A percentile compares a stretch with the other conserved stretches of the same genome.
These are phyloP conservation scores for Sipha maydis DNA, from an alignment of 2,888 invertebrate genomes.

Conservation along the genomic window DNA sequence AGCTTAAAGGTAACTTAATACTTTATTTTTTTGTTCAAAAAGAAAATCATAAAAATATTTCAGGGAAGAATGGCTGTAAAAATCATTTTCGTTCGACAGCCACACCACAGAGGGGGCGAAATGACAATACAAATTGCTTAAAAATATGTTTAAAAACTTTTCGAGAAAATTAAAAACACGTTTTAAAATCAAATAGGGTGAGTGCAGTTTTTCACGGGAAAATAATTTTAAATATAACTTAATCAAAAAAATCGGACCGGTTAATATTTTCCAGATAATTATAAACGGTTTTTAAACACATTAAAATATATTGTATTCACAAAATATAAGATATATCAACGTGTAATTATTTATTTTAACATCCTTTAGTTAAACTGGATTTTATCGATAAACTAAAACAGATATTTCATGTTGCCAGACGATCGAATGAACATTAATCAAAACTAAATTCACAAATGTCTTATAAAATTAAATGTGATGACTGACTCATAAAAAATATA, in stretches of 20 bases:
- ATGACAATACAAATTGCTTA: neutral
- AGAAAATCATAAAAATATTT: constrained; percentile 13
- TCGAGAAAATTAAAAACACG: neutral
- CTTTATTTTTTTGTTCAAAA: neutral
- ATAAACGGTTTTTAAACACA: neutral
- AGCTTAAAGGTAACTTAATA: constrained; percentile 13
- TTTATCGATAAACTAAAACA: constrained; percentile 1
- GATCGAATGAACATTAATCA: constrained; percentile 2
- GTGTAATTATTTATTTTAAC: neutral
- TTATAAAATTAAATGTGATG: constrained; percentile 28
- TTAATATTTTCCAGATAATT: neutral
- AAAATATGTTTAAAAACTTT: neutral
- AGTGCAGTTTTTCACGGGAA: neutral
- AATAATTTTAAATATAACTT: neutral
- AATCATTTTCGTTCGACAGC: neutral
- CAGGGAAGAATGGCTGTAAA: neutral
- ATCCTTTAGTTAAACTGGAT: neutral
- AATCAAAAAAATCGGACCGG: neutral
- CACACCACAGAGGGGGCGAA: neutral
- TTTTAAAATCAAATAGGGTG: neutral
- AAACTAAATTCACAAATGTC: neutral
- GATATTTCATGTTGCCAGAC: constrained; percentile 14
- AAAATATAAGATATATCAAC: neutral
- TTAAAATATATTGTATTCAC: neutral
- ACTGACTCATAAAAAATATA: constrained; percentile 36